These are phyloP conservation scores for Pontoporia blainvillei DNA, from an alignment of 2,113 vertebrate species.

Conservation along the genomic window DNA sequence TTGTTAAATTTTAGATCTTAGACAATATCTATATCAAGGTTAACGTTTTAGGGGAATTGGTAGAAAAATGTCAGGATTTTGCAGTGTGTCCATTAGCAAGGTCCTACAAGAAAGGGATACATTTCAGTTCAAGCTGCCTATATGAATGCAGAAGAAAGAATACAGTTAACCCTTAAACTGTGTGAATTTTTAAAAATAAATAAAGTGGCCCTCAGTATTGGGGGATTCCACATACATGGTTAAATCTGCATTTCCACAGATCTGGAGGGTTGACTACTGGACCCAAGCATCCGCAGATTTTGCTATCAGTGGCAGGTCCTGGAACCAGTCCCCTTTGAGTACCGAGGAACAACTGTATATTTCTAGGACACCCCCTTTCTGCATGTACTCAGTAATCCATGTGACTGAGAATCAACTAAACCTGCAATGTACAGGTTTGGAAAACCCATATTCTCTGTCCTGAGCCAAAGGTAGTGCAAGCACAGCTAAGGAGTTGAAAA, in stretches of 20 bases:
- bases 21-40: neutral
- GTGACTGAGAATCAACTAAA: neutral
- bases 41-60: neutral
- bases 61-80: neutral
- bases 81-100: neutral
- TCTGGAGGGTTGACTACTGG: neutral
- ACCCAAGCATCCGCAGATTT: neutral
- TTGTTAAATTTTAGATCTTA: neutral
- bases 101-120: neutral
- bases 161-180: neutral
- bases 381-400: neutral
- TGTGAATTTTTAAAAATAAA: neutral
- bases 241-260: neutral
- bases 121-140: neutral
- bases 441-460: neutral
- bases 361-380: neutral
- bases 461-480: neutral
- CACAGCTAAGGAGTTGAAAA: neutral
- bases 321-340: neutral
- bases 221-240: neutral
- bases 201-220: neutral
- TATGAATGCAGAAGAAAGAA: neutral
- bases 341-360: neutral
- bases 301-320: neutral
- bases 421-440: neutral